Conservation (phyloP, 1,140 invertebrate genomes). For the Pararge aegeria region DNA sequence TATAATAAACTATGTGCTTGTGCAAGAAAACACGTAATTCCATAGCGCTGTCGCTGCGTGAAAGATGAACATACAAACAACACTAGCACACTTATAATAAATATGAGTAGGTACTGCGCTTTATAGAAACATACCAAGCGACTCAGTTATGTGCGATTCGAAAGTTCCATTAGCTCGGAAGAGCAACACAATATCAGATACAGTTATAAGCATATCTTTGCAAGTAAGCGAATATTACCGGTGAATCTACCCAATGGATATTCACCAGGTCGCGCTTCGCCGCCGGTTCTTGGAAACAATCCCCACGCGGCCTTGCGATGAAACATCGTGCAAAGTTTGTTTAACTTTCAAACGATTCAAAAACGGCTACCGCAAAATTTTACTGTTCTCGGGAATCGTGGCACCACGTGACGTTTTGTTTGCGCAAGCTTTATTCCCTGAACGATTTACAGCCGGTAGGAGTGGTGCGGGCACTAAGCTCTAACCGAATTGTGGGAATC, state of each 20-base stretch:
- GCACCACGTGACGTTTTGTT: slow-evolving; percentile 56
- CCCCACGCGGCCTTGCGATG: slow-evolving; percentile 59
- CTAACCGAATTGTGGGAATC: slow-evolving; percentile 41
- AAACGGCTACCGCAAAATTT: slow-evolving; percentile 68
- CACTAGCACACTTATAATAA: too few species aligned
- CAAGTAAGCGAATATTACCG: slow-evolving; percentile 17
- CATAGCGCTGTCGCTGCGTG: too few species aligned
- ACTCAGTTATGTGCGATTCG: slow-evolving; percentile 11
- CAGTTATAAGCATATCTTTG: slow-evolving; percentile 23
- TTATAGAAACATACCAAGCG: background rate
- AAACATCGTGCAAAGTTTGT: slow-evolving; percentile 67
- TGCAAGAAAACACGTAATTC: too few species aligned
- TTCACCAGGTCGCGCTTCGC: slow-evolving; percentile 41
- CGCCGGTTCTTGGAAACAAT: slow-evolving; percentile 55
- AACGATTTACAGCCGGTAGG: slow-evolving; percentile 60
- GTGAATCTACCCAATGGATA: slow-evolving; percentile 37
- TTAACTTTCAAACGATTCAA: slow-evolving; percentile 68
- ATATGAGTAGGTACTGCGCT: too few species aligned
- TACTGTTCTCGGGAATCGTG: slow-evolving; percentile 58
- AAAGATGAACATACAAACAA: too few species aligned
- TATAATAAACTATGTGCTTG: too few species aligned
- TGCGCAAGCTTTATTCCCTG: slow-evolving; percentile 56
- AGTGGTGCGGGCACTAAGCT: slow-evolving; percentile 23
- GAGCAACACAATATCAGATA: slow-evolving; percentile 10
- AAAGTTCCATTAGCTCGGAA: slow-evolving; percentile 16